Evolutionary conservation across 1,140 invertebrate genomes (phyloP).

Genomic region (Scaptomyza graminum): DNA sequence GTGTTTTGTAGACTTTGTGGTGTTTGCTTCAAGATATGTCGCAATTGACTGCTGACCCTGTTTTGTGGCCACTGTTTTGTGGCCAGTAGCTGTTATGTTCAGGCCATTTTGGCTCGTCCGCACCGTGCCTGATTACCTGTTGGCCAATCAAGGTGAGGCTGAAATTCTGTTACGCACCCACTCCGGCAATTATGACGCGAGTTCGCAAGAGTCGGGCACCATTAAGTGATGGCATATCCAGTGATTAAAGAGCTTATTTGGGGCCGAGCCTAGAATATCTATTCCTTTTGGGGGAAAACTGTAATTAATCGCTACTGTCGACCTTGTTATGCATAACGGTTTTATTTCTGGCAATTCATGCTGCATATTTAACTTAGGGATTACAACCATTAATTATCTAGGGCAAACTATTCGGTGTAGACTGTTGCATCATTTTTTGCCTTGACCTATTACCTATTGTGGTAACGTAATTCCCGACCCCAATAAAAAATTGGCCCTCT

Average conservation of each 20-base stretch:
- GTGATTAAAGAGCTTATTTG: slow-evolving; percentile 37
- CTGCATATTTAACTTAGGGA: slow-evolving; percentile 65
- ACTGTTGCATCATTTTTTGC: not conserved
- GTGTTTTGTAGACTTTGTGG: slow-evolving; percentile 58
- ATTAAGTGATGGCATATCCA: slow-evolving; percentile 24
- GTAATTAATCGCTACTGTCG: slow-evolving; percentile 65
- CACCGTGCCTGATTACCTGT: slow-evolving; percentile 48
- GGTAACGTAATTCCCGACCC: slow-evolving; percentile 1
- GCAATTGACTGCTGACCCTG: slow-evolving; percentile 65
- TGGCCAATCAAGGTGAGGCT: slow-evolving; percentile 50
- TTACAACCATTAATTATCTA: slow-evolving; percentile 73
- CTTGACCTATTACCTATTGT: slow-evolving; percentile 29
- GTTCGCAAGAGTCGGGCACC: not conserved
- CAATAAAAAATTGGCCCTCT: slow-evolving; percentile 8
- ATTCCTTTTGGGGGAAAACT: slow-evolving; percentile 35
- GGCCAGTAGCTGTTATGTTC: slow-evolving; percentile 9
- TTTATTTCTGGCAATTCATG: slow-evolving; percentile 64
- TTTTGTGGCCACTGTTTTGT: slow-evolving; percentile 35
- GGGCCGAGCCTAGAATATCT: slow-evolving; percentile 7
- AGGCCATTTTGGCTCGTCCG: not conserved
- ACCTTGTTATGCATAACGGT: slow-evolving; percentile 42
- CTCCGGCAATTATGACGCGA: slow-evolving; percentile 43
- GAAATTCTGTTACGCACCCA: not conserved
- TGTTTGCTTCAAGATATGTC: slow-evolving; percentile 47
- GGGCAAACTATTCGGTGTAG: slow-evolving; percentile 18